phyloP scores from a whole-genome alignment of 1,140 invertebrate genomes.

The Aculops lycopersici region DNA sequence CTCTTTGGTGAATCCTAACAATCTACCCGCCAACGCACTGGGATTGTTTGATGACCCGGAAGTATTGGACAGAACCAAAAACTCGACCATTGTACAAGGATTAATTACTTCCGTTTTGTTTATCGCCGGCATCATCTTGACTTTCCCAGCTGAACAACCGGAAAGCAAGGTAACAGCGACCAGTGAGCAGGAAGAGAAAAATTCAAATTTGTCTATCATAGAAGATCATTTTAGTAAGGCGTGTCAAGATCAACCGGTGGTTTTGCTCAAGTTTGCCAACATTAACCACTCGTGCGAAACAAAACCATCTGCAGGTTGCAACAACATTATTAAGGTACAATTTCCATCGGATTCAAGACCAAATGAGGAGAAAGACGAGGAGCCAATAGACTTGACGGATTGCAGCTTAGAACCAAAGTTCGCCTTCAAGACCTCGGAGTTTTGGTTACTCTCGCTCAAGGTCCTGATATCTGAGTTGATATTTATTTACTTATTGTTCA shows the following conservation, averaged over 20 bases:
- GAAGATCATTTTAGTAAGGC: neutral
- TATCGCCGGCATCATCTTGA: slow-evolving; percentile 1
- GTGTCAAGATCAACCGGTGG: neutral
- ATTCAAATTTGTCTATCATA: neutral
- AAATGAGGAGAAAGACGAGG: neutral
- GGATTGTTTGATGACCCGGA: slow-evolving; percentile 2
- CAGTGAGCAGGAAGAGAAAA: neutral
- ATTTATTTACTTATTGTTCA: slow-evolving; percentile 5
- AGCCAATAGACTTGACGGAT: neutral
- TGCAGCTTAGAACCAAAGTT: slow-evolving; percentile 1
- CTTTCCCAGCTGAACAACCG: slow-evolving; percentile 1
- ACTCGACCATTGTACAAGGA: slow-evolving; percentile 5
- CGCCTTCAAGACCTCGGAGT: slow-evolving; percentile 3
- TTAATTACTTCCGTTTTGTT: slow-evolving; percentile 2
- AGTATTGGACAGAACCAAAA: slow-evolving; percentile 1
- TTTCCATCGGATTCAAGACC: neutral
- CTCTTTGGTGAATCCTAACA: slow-evolving; percentile 17
- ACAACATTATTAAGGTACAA: neutral
- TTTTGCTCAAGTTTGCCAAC: too few species aligned
- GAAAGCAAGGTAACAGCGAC: neutral
- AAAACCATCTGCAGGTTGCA: neutral
- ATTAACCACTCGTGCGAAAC: too few species aligned
- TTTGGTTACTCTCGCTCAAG: slow-evolving; percentile 3
- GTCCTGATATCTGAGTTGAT: slow-evolving; percentile 5
- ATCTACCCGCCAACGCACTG: slow-evolving; percentile 12